Evolutionary conservation across 2,113 vertebrate species (phyloP).

Genomic region (Rhombomys opimus): DNA sequence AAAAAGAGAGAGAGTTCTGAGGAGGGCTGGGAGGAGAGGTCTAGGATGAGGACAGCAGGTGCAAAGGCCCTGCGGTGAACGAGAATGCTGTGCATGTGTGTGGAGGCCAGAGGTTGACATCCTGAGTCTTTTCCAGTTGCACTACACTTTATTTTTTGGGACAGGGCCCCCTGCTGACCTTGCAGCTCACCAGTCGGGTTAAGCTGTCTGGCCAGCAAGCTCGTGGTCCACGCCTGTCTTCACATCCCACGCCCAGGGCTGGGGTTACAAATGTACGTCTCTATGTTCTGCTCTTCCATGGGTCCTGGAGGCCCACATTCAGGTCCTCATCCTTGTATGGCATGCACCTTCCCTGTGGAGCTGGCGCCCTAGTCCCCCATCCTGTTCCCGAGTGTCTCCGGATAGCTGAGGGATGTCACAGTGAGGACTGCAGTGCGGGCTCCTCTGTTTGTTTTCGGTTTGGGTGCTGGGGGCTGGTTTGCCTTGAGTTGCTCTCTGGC

Average conservation of each 20-base stretch:
- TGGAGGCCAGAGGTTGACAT: background rate
- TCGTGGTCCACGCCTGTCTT: too few species aligned
- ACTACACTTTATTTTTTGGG: background rate
- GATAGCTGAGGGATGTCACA: fast-evolving
- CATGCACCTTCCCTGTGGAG: background rate
- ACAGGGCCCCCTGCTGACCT: background rate
- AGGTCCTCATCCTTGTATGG: background rate
- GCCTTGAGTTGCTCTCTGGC: background rate
- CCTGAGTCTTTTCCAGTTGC: background rate
- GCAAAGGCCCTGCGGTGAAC: background rate
- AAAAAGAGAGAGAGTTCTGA: background rate
- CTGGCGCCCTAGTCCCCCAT: background rate
- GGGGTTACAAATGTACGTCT: background rate
- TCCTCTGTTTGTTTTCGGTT: background rate
- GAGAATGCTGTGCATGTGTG: background rate
- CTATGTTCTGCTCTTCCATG: background rate
- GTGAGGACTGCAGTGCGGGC: too few species aligned
- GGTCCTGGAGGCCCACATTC: background rate
- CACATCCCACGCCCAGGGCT: background rate
- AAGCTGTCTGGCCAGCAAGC: background rate
- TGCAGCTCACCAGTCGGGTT: background rate
- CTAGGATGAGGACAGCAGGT: background rate
- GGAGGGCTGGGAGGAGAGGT: background rate
- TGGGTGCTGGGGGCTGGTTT: background rate
- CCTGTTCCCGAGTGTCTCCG: fast-evolving